phyloP scores from a whole-genome alignment of 2,888 invertebrate species.

The Cryptus armator region DNA sequence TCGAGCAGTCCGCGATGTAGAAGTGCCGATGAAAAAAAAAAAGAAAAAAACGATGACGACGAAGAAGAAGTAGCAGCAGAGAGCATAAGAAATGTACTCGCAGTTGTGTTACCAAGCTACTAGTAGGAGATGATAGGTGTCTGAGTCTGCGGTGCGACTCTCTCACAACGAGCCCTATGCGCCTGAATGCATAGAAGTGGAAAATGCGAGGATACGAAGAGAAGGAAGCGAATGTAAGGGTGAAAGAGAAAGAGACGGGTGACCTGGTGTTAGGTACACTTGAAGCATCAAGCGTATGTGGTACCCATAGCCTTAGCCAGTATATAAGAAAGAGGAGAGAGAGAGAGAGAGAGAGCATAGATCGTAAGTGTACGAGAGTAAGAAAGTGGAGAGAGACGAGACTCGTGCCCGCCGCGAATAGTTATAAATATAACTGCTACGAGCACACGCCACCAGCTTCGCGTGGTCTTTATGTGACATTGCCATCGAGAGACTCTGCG shows the following conservation, averaged over 20 bases:
- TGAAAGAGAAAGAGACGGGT: conserved; percentile 36
- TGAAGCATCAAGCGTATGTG: background rate
- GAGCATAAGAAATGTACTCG: conserved; percentile 40
- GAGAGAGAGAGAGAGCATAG: background rate
- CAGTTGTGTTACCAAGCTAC: background rate
- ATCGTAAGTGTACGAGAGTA: conserved; percentile 39
- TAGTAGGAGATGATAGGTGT: conserved; percentile 42
- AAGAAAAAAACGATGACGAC: background rate
- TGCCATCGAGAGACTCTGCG: conserved; percentile 60
- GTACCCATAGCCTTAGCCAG: background rate
- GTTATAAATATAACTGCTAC: conserved; percentile 68
- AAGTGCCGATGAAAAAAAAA: background rate
- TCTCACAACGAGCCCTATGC: conserved; percentile 13
- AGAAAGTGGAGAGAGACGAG: conserved; percentile 44
- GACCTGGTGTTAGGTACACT: conserved; percentile 43
- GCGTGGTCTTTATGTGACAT: conserved; percentile 67
- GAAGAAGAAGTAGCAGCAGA: conserved; percentile 1
- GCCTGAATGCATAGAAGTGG: conserved; percentile 19
- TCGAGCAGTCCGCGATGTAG: background rate
- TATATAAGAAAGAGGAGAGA: conserved; percentile 42
- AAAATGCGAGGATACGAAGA: conserved; percentile 25
- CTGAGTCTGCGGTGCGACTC: conserved; percentile 14
- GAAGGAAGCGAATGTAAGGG: conserved; percentile 40
- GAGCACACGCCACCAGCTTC: conserved; percentile 57
- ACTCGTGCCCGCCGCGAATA: conserved; percentile 64